A percentile compares a stretch with the other conserved stretches of the same genome.
Evolutionary conservation across 2,797 vertebrate species (phyloP).

Genomic region (Onychomys torridus): DNA sequence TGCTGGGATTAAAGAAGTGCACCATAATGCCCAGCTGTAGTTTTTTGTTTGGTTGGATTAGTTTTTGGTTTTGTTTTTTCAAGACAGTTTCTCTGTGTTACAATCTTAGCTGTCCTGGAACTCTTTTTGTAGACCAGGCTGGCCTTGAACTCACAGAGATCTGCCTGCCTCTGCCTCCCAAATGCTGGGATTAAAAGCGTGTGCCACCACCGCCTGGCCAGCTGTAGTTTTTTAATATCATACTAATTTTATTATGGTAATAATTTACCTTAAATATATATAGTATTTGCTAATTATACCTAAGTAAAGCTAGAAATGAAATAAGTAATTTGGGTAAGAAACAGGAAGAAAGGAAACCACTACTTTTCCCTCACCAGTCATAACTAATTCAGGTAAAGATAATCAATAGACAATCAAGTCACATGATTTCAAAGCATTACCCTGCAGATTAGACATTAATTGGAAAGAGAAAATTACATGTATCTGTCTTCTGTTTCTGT

Average conservation of each 20-base stretch:
- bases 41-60: neutral
- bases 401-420: constrained; percentile 29
- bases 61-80: too few relatives aligned
- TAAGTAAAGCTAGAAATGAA: neutral
- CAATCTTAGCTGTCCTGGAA: too few relatives aligned
- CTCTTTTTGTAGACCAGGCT: too few relatives aligned
- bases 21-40: too few relatives aligned
- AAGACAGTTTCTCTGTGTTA: too few relatives aligned
- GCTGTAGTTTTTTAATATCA: neutral
- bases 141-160: too few relatives aligned
- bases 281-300: neutral
- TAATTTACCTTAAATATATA: neutral
- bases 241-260: neutral
- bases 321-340: neutral
- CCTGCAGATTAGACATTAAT: neutral
- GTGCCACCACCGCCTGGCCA: too few relatives aligned
- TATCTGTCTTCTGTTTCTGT: constrained; percentile 37
- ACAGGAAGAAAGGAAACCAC: neutral
- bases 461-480: constrained; percentile 23
- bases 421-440: constrained; percentile 26
- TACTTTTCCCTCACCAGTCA: neutral
- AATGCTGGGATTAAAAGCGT: too few relatives aligned
- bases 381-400: constrained; percentile 35
- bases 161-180: too few relatives aligned
- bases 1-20: too few relatives aligned